A percentile compares a stretch with the other conserved stretches of the same genome.
These are phyloP conservation scores for Oreochromis tanganicae DNA, from an alignment of 2,113 vertebrate species.

Conservation along the genomic window DNA sequence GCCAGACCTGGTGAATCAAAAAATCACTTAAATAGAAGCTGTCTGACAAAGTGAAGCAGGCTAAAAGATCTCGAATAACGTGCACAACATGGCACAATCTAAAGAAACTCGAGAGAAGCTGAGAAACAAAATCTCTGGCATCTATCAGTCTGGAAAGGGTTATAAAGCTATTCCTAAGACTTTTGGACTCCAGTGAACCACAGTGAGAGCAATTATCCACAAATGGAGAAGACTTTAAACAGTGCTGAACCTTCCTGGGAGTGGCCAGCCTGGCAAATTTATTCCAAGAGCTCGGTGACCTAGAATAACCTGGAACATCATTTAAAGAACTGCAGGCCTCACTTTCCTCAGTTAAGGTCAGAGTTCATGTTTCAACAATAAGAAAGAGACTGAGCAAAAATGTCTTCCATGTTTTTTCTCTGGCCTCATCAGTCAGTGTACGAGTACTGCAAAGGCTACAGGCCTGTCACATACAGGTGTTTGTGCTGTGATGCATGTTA, in stretches of 20 bases:
- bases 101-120: neutral
- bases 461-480: slow-evolving; percentile 20
- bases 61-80: neutral
- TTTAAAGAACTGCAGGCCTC: neutral
- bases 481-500: neutral
- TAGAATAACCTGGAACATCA: neutral
- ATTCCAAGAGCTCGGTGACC: neutral
- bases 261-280: neutral
- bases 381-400: neutral
- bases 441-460: neutral
- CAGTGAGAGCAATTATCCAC: neutral
- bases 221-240: neutral
- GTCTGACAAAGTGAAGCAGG: neutral
- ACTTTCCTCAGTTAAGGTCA: neutral
- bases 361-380: neutral
- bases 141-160: neutral
- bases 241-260: neutral
- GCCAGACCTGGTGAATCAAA: neutral
- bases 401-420: neutral
- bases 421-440: neutral
- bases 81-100: neutral
- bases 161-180: neutral
- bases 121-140: neutral
- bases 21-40: neutral
- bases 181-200: neutral